Evolutionary conservation across 2,113 vertebrate genomes (phyloP), one percentile per base, ranked within the genome.

Genomic region (Casuarius casuarius): DNA sequence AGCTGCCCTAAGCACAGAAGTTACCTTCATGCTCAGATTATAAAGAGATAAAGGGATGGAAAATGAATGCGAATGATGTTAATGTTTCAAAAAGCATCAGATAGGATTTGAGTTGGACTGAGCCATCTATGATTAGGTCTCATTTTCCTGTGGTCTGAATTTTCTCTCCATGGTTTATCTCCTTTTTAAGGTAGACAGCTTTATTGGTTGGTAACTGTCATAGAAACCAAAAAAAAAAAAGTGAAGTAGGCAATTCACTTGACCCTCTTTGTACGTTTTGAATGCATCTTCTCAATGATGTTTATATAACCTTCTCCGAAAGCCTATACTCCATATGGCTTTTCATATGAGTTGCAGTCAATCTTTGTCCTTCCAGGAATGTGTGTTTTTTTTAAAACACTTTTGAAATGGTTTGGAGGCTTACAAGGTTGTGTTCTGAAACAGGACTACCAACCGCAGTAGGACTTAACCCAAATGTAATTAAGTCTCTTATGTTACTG

Each of bases 271-370:
- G 31, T 92, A 12, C 5, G 1, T 52, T 80, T n/a, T 92, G 71
- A 95, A 66, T 82, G 9, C 83, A 11, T 89, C n/a, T 65, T 92
- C 70, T 94, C 83, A 75, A 94, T 79, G 63, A 10, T 87, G 31
- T 94, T 94, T 84, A 70, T 82, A 54, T 95, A 95, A 92, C 87
- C 63, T 83, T 77, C 42, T 91, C 77, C 7, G 2, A 91, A 96
- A 95, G 71, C 74, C 33, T 33, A 9, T 92, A 7, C 58, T 87
- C 52, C 35, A 87, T 66, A 29, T 3, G 2, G 92, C 81, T 85
- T 94, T 97, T 95, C 21, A 28, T 66, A 40, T 0, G 8, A 95
- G 49, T 46, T 91, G 26, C n/a, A 89, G 63, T 67, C 40, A 17
- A 82, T 76, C 33, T 77, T 87, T 89, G 56, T 82, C 80, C 67